phyloP scores from a whole-genome alignment of 2,888 invertebrate species.

The Rotaria sp. region DNA sequence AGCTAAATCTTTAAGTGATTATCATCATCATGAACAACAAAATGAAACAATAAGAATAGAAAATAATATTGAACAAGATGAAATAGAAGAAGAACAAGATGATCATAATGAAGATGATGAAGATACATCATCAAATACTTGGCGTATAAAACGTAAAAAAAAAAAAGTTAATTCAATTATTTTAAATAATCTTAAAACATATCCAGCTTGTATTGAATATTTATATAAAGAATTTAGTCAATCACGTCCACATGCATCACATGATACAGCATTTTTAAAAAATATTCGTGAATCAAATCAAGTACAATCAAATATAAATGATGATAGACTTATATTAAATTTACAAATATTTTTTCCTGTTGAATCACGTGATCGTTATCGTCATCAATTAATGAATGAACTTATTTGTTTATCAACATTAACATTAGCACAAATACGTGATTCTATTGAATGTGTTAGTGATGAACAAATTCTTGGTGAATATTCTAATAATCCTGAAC shows the following conservation, averaged over 20 bases:
- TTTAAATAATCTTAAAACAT: not conserved
- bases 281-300: conserved; percentile 9
- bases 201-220: conserved; percentile 28
- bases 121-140: not conserved
- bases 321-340: not conserved
- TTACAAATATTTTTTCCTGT: conserved; percentile 13
- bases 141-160: not conserved
- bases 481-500: not conserved
- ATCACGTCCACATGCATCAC: conserved; percentile 26
- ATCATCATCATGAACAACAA: not conserved
- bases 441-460: conserved; percentile 24
- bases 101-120: not conserved
- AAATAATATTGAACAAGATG: not conserved
- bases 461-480: conserved; percentile 28
- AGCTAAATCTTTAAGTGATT: not conserved
- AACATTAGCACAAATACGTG: conserved; percentile 1
- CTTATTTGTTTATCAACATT: conserved; percentile 22
- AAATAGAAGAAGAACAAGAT: not conserved
- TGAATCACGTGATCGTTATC: conserved; percentile 23
- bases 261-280: conserved; percentile 30
- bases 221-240: not conserved
- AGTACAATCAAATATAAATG: not conserved
- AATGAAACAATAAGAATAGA: not conserved
- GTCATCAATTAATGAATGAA: conserved; percentile 19
- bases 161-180: not conserved